phyloP scores from a whole-genome alignment of 2,113 vertebrate species.

The Carettochelys insculpta region DNA sequence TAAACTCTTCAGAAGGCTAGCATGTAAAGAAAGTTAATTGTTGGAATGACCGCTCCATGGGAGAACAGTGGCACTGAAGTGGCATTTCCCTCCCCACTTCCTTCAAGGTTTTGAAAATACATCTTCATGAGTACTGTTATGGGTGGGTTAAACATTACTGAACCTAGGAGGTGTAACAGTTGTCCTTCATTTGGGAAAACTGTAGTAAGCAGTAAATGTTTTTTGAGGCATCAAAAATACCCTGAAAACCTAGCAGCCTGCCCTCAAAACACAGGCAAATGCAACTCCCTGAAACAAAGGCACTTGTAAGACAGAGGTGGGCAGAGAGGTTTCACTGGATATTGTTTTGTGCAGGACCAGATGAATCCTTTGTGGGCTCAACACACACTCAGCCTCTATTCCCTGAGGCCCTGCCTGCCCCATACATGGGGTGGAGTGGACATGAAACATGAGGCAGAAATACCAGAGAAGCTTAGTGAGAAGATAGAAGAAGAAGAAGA shows the following conservation, averaged over 20 bases:
- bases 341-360: not conserved
- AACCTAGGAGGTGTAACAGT: not conserved
- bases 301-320: not conserved
- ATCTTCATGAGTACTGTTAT: not conserved
- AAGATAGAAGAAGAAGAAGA: not conserved
- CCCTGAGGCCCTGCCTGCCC: no score
- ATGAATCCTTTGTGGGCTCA: no score
- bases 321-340: not conserved
- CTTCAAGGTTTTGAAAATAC: not conserved
- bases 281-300: not conserved
- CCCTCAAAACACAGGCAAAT: not conserved
- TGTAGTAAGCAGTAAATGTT: not conserved
- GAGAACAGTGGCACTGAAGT: not conserved
- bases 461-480: not conserved
- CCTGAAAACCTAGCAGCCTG: not conserved
- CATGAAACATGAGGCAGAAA: not conserved
- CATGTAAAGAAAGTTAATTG: not conserved
- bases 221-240: not conserved
- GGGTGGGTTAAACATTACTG: not conserved
- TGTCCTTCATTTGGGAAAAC: not conserved
- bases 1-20: not conserved
- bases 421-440: no score
- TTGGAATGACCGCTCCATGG: not conserved
- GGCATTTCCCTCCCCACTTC: not conserved
- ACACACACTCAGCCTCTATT: no score